Evolutionary conservation across 1,140 invertebrate genomes (phyloP).

Genomic region (Drosophila sucinea): DNA sequence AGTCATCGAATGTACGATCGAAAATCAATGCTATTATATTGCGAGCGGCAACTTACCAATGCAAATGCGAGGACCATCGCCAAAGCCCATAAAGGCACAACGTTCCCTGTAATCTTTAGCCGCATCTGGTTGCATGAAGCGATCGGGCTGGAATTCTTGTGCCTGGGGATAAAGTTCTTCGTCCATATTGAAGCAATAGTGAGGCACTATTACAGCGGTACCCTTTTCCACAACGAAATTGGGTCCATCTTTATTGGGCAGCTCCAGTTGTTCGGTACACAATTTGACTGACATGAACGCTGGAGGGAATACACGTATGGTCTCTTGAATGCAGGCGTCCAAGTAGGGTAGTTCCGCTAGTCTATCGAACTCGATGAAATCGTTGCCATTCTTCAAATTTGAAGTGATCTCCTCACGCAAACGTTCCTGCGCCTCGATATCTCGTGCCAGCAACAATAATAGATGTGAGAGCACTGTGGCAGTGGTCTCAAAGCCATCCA

Average conservation of each 20-base stretch:
- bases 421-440: constrained; percentile 46
- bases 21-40: too few species aligned
- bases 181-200: constrained; percentile 85
- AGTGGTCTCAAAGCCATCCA: constrained; percentile 78
- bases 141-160: constrained; percentile 88
- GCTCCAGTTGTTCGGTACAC: constrained; percentile 60
- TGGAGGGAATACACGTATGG: constrained; percentile 56
- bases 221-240: constrained; percentile 78
- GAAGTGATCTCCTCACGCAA: constrained; percentile 76
- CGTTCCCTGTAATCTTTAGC: constrained; percentile 58
- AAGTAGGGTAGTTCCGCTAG: constrained; percentile 63
- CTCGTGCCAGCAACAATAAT: constrained; percentile 52
- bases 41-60: constrained; percentile 40
- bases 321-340: constrained; percentile 71
- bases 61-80: constrained; percentile 70
- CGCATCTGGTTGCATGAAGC: constrained; percentile 81
- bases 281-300: constrained; percentile 37
- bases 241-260: constrained; percentile 60
- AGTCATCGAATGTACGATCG: too few species aligned
- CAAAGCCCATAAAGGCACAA: constrained; percentile 59
- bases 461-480: constrained; percentile 50
- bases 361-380: constrained; percentile 53
- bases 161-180: constrained; percentile 88
- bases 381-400: constrained; percentile 40
- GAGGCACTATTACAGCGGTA: constrained; percentile 84